Percentiles rank a stretch among this genome's conserved stretches.
Conservation (phyloP, 2,888 invertebrate species). For the Phortica okadai region DNA sequence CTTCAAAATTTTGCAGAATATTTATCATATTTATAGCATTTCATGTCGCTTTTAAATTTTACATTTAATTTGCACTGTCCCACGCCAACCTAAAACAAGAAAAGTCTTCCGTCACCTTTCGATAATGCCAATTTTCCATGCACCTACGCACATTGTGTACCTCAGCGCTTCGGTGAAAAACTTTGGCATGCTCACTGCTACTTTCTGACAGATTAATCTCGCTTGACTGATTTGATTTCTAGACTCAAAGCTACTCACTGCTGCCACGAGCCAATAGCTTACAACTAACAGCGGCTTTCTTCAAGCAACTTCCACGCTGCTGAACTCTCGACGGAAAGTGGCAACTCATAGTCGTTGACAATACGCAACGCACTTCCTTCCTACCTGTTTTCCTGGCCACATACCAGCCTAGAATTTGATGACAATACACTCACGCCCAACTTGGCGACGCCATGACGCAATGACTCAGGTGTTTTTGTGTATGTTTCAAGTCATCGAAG, state of each 20-base stretch:
- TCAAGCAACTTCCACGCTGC: not conserved
- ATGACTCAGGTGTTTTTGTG: constrained; percentile 63
- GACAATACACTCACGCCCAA: constrained; percentile 9
- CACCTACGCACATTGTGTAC: constrained; percentile 18
- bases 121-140: constrained; percentile 25
- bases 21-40: constrained; percentile 4
- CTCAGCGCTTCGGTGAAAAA: not conserved
- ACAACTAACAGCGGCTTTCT: not conserved
- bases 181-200: constrained; percentile 20
- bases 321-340: not conserved
- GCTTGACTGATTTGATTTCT: constrained; percentile 46
- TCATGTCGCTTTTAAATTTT: constrained; percentile 13
- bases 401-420: not conserved
- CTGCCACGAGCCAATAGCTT: not conserved
- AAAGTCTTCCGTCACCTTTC: not conserved
- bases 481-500: constrained; percentile 30
- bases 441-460: constrained; percentile 4
- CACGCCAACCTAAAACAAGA: not conserved
- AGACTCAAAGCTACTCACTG: constrained; percentile 27
- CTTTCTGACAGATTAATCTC: constrained; percentile 44
- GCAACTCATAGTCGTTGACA: constrained; percentile 30
- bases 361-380: constrained; percentile 5
- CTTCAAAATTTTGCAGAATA: not conserved
- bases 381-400: constrained; percentile 3
- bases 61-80: not conserved